These are phyloP conservation scores for Sturmia bella DNA, from an alignment of 2,888 invertebrate genomes.

Conservation along the genomic window DNA sequence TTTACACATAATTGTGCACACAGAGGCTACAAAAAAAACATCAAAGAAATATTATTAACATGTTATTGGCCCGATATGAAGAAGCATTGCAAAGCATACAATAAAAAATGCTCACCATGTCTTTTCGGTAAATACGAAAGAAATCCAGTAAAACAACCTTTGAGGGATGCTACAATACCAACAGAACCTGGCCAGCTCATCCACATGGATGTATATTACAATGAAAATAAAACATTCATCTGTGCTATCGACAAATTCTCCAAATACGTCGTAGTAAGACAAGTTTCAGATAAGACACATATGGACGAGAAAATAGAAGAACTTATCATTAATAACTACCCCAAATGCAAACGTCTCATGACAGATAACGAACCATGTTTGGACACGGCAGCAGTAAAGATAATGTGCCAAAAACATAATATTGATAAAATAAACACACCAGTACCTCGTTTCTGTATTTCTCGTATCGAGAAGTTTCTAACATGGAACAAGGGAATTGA, in stretches of 20 bases:
- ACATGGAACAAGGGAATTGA: too few species aligned
- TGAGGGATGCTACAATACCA: conserved; percentile 7
- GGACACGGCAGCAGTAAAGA: background rate
- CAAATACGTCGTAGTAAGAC: conserved; percentile 18
- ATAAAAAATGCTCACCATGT: conserved; percentile 12
- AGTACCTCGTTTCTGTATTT: too few species aligned
- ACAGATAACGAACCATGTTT: conserved; percentile 8
- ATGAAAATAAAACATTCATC: conserved; percentile 4
- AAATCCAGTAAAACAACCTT: background rate
- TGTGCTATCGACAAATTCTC: conserved; percentile 13
- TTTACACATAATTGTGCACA: too few species aligned
- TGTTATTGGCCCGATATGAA: conserved; percentile 16
- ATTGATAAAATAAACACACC: conserved; percentile 15
- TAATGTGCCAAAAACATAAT: background rate
- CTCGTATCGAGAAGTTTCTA: too few species aligned
- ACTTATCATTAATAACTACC: too few species aligned
- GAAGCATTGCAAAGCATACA: background rate
- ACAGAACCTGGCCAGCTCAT: conserved; percentile 8
- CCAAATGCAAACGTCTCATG: too few species aligned
- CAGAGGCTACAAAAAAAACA: too few species aligned
- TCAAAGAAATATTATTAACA: background rate
- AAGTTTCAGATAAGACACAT: conserved; percentile 1
- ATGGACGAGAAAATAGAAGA: conserved; percentile 21
- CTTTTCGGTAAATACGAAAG: conserved; percentile 8
- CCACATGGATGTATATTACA: conserved; percentile 15